Evolutionary conservation across 1,140 invertebrate genomes (phyloP), one percentile per base, ranked within the genome.

Genomic region (Bactericera cockerelli): DNA sequence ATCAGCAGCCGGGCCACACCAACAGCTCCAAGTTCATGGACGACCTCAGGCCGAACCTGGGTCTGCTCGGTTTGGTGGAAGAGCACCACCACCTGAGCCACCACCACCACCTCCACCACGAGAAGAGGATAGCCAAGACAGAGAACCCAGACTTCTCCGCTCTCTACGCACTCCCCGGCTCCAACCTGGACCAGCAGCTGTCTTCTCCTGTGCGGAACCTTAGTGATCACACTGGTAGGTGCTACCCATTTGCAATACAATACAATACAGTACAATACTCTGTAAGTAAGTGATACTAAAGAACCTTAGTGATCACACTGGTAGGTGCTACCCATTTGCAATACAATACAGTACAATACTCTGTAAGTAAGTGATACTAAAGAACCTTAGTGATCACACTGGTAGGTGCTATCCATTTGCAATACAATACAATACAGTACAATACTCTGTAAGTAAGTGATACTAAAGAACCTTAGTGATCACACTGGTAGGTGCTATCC

Each of bases 71-170:
- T 0, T 72, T 88, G 36, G 75, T 88, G 33, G 85, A 87, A 61
- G 86, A 88, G 61, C 84, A 87, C 63, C 71, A 71, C 26, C 72
- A 73, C 60, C 82, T 84, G 61, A 69, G 80, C 59, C 79, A 81
- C 63, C 75, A 77, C 59, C 76, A 75, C 62, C 75, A 76, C 57
- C 60, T 63, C 16, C 62, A 63, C 13, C 62, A 63, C 16, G 63
- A 64, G 53, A 63, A 67, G 58, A 71, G 66, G 69, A 62, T 39
- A 24, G 67, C 67, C 6, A 74, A 74, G 61, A 71, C 74, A 31
- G 75, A 84, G 28, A 84, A 84, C 36, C 85, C 87, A 69, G 86
- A 88, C 69, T 88, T 89, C 69, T 80, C 81, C 16, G 79, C 81
- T 3, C 71, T 89, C 56, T 88, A 89, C 65, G 79, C 77, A n/a